phyloP scores from a whole-genome alignment of 2,888 invertebrate species.

The Stenotaenia linearis region DNA sequence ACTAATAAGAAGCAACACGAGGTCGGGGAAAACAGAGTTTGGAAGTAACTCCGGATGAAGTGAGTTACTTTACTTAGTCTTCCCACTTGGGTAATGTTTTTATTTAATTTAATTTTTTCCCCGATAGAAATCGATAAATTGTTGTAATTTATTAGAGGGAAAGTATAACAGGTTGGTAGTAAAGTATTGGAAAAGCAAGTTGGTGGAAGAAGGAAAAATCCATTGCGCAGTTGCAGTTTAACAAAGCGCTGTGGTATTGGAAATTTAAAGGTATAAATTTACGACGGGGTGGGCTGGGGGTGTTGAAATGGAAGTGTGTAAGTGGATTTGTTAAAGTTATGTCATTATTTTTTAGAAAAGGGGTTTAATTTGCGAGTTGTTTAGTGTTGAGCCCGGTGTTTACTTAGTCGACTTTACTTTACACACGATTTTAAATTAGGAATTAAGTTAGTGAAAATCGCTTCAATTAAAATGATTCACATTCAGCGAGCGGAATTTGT shows the following conservation, averaged over 20 bases:
- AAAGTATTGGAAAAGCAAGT: background rate
- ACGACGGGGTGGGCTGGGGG: background rate
- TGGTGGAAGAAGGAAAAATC: background rate
- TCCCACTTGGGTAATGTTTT: background rate
- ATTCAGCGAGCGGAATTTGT: background rate
- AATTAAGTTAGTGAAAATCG: conserved; percentile 21
- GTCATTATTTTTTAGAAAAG: conserved; percentile 12
- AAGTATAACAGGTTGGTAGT: background rate
- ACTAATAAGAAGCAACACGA: conserved; percentile 7
- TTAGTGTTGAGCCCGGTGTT: background rate
- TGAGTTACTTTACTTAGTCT: background rate
- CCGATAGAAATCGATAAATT: background rate
- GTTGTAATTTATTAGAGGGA: background rate
- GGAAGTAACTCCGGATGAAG: background rate
- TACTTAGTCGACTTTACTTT: background rate
- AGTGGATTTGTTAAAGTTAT: conserved; percentile 16
- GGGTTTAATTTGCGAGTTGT: conserved; percentile 7
- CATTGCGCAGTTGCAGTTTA: background rate
- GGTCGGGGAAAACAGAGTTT: conserved; percentile 17
- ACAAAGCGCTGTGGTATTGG: background rate
- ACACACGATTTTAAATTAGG: conserved; percentile 22
- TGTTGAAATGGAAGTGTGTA: background rate
- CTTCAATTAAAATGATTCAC: conserved; percentile 26
- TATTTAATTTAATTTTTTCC: background rate
- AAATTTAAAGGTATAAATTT: background rate